A percentile compares a stretch with the other conserved stretches of the same genome.
Evolutionary conservation across 2,888 invertebrate species (phyloP).

Genomic region (Hecatera dysodea): DNA sequence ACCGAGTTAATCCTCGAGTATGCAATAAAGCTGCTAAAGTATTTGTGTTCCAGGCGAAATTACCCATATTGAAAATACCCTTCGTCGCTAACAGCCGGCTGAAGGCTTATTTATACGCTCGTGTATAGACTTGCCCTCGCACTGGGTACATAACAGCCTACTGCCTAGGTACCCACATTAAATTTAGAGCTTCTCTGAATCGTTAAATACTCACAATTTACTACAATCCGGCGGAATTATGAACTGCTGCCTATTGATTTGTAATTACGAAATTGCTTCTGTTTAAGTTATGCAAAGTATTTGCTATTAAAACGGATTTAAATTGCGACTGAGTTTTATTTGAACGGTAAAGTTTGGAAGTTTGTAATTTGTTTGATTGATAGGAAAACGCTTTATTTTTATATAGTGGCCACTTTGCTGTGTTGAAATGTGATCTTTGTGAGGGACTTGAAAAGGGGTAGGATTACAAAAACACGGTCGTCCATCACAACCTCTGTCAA

Average conservation of each 20-base stretch:
- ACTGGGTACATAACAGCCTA: conserved; percentile 76
- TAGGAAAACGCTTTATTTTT: conserved; percentile 67
- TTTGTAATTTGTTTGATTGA: conserved; percentile 68
- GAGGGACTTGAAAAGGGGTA: conserved; percentile 76
- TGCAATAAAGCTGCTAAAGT: conserved; percentile 90
- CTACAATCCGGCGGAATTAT: conserved; percentile 75
- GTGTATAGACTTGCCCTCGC: conserved; percentile 76
- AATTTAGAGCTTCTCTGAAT: conserved; percentile 73
- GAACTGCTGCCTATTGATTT: conserved; percentile 80
- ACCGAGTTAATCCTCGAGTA: conserved; percentile 89
- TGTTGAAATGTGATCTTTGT: conserved; percentile 77
- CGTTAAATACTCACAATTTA: conserved; percentile 77
- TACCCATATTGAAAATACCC: conserved; percentile 91
- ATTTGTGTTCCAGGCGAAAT: conserved; percentile 89
- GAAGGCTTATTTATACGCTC: conserved; percentile 87
- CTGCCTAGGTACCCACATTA: conserved; percentile 77
- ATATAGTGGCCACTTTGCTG: conserved; percentile 68
- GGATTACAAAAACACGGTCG: conserved; percentile 83
- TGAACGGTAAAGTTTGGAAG: conserved; percentile 69
- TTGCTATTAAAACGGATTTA: conserved; percentile 76
- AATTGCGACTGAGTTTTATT: conserved; percentile 71
- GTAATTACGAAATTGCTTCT: conserved; percentile 80
- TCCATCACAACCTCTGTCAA: conserved; percentile 88
- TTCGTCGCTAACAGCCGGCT: conserved; percentile 87
- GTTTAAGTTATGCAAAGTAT: conserved; percentile 80